Base-by-base conservation (phyloP, 2,797 vertebrate species). In the Moxostoma hubbsi region DNA sequence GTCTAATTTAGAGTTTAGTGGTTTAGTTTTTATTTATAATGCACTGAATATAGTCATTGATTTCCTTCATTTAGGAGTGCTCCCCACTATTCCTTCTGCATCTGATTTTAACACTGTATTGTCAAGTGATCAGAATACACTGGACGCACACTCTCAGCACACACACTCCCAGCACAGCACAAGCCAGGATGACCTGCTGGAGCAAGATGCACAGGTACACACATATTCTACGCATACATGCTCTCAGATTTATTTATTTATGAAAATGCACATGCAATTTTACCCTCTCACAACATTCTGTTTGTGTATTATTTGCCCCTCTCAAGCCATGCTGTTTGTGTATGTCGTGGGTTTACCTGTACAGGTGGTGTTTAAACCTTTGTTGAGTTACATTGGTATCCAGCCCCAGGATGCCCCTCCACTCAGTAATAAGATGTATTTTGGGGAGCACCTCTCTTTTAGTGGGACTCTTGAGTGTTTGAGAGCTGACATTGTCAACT, bases 101-200 rank as follows among this genome's bases (percentile, higher is more conserved):
- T 98, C 98, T 7, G 98, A 99, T 90, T 98, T 99, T 91, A 99
- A 98, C 92, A 97, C 96, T 0, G 95, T 98, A 75, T 86, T 98
- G 73, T 99, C 97, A 47, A 99, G 98, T 51, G 98, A 99, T 89
- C 98, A 99, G 90, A 99, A 99, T 88, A 98, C 98, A 0, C 89
- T 98, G 90, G 98, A 99, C 54, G 98, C 96, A 0, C 97, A 96
- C 70, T 99, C 98, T 0, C 97, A 97, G 89, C 96, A 96, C 83
- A 53, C 86, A 57, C 94, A 95, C 82, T 98, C 98, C 0, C 98
- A 99, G 89, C 97, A 95, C 82, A 99, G 98, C 93, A 96, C 95
- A 50, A 99, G 98, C 83, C 96, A 98, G 89, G 97, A 99, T 8
- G 97, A 98, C 79, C 94, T 98, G 47, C 95, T 92, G 1, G 96